Evolutionary conservation across 2,113 vertebrate genomes (phyloP).

Genomic region (Stegostoma tigrinum): DNA sequence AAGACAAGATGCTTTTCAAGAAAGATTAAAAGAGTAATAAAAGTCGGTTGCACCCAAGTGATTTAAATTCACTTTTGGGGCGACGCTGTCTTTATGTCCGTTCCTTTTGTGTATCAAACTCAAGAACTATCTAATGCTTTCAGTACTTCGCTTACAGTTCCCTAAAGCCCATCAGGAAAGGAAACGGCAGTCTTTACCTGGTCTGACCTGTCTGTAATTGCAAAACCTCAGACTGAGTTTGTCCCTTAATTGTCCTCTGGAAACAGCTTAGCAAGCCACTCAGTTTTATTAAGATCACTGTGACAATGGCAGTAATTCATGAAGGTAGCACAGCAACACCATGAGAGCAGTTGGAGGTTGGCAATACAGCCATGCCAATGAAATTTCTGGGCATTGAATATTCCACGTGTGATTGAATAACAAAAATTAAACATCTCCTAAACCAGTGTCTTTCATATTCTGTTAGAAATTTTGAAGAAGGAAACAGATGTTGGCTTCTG

Average conservation of each 20-base stretch:
- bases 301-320: too few relatives aligned
- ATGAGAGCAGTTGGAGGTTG: too few relatives aligned
- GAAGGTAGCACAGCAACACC: too few relatives aligned
- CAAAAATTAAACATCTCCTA: not conserved
- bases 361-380: too few relatives aligned
- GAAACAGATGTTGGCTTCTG: not conserved
- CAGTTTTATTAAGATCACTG: too few relatives aligned
- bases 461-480: not conserved
- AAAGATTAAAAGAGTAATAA: not conserved
- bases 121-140: not conserved
- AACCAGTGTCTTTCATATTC: not conserved
- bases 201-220: not conserved
- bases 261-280: too few relatives aligned
- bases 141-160: not conserved
- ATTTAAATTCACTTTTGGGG: not conserved
- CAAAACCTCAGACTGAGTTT: too few relatives aligned
- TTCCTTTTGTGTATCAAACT: not conserved
- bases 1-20: not conserved
- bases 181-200: not conserved
- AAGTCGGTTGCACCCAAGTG: not conserved
- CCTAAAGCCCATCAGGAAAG: not conserved
- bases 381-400: too few relatives aligned
- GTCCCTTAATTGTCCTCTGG: too few relatives aligned
- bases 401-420: too few relatives aligned
- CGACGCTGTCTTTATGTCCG: not conserved